Conservation (phyloP, 2,888 invertebrate genomes). For the Meteorus colon region DNA sequence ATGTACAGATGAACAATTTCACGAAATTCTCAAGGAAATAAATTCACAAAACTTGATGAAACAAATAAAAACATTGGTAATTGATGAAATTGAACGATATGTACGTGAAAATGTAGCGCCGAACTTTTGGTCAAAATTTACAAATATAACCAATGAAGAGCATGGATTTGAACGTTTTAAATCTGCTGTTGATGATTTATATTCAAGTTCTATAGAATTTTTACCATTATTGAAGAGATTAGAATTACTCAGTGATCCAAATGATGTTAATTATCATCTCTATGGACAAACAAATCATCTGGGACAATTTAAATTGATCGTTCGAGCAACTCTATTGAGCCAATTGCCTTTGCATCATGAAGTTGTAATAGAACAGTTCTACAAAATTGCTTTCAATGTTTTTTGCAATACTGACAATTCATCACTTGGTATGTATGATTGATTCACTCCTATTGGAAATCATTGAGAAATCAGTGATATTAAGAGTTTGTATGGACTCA, state of each 20-base stretch:
- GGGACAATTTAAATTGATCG: constrained; percentile 78
- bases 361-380: constrained; percentile 83
- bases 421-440: constrained; percentile 54
- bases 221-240: constrained; percentile 76
- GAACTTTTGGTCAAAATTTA: constrained; percentile 81
- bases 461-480: no score
- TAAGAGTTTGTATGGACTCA: no score
- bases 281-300: constrained; percentile 76
- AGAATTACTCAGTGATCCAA: constrained; percentile 71
- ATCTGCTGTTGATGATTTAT: constrained; percentile 80
- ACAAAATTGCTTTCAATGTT: constrained; percentile 84
- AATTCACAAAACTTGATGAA: constrained; percentile 64
- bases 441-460: constrained; percentile 25
- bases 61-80: constrained; percentile 71
- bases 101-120: constrained; percentile 78
- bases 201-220: constrained; percentile 76
- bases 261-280: constrained; percentile 55
- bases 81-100: constrained; percentile 77
- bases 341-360: constrained; percentile 83
- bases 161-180: constrained; percentile 81
- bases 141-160: constrained; percentile 74
- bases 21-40: constrained; percentile 64
- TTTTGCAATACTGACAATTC: constrained; percentile 74
- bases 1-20: constrained; percentile 70
- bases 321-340: constrained; percentile 80